Evolutionary conservation across 2,888 invertebrate species (phyloP).

Genomic region (Acronicta aceris): DNA sequence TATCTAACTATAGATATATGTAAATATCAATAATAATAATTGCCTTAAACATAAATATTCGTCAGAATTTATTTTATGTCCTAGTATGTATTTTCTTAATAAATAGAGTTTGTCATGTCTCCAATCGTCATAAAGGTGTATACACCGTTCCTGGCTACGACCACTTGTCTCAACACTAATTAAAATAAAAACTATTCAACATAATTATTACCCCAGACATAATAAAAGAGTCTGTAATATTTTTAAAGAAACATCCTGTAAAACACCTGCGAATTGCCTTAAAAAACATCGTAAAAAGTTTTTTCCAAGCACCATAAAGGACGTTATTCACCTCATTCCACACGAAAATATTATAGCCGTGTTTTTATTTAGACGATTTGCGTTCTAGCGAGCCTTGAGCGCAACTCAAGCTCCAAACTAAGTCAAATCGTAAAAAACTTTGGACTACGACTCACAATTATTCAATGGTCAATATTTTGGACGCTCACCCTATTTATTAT

Average conservation of each 20-base stretch:
- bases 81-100: too few species aligned
- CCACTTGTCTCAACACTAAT: too few species aligned
- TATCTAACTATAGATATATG: background rate
- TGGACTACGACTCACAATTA: conserved; percentile 7
- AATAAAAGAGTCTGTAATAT: conserved; percentile 1
- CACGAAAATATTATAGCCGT: conserved; percentile 40
- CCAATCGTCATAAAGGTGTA: too few species aligned
- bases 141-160: too few species aligned
- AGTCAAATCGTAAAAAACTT: conserved; percentile 42
- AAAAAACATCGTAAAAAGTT: conserved; percentile 45
- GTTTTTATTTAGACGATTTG: conserved; percentile 50
- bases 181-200: too few species aligned
- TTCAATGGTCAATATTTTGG: conserved; percentile 34
- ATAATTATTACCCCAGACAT: background rate
- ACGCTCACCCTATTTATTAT: conserved; percentile 18
- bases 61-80: too few species aligned
- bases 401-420: conserved; percentile 27
- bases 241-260: conserved; percentile 18
- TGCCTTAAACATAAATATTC: too few species aligned
- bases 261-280: conserved; percentile 31
- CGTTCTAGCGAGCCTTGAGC: conserved; percentile 25
- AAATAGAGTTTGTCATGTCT: too few species aligned
- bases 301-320: conserved; percentile 25
- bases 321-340: conserved; percentile 42
- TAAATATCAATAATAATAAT: too few species aligned